Base-by-base conservation (phyloP, 2,888 invertebrate genomes). In the Drosophila bunnanda region DNA sequence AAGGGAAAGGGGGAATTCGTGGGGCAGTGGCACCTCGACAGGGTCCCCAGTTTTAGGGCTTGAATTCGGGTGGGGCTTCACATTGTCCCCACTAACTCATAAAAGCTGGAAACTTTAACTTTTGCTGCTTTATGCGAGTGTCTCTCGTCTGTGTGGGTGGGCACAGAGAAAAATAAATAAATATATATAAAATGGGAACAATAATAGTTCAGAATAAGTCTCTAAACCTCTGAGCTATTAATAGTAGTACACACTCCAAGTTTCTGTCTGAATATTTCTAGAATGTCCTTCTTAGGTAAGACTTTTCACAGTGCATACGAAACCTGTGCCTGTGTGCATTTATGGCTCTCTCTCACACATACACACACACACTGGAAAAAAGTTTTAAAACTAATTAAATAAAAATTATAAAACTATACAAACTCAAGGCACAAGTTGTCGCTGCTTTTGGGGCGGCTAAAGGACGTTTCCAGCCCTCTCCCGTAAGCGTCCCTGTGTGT, bases 311-410 rank as follows among this genome's bases (percentile, higher is more conserved):
- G 15, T 60, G 58, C 39, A 5, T 36, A n/a, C 43, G 30, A 36
- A 48, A 54, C 65, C 50, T 58, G 58, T 57, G 60, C n/a, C 46
- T 66, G 43, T 65, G 53, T 60, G 69, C 61, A 70, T 71, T 76
- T 73, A 76, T 73, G 71, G 76, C 38, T 66, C 52, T 52, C 64
- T 25, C 25, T 25, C 50, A 72, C 36, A 69, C 59, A 44, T 25
- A 67, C 48, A 54, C 56, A 43, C 44, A 67, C 43, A 58, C 56
- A 71, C 82, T 84, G 79, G 74, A 75, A 78, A 82, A 88, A 82
- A 87, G 87, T 89, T 88, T 88, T 78, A 76, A 87, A 87, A 87
- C 86, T 87, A 87, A 89, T 87, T 87, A 87, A 87, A 87, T 87
- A 87, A 89, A 89, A 87, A 86, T 86, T 89, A 89, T 81, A 88